Base-by-base conservation (phyloP, 2,113 vertebrate genomes). In the Alectura lathami region DNA sequence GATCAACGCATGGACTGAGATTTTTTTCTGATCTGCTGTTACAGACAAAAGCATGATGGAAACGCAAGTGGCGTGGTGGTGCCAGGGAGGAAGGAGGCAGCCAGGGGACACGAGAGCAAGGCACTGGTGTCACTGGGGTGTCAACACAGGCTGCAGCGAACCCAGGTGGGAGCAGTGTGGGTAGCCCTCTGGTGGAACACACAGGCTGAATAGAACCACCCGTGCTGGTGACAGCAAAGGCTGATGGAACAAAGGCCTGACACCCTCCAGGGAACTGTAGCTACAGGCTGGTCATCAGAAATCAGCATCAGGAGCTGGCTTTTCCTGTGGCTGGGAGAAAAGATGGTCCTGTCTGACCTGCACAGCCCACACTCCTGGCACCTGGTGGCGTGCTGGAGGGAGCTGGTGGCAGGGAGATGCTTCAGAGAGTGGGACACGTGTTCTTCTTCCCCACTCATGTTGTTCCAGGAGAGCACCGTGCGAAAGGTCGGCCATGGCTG, bases 401-500 rank as follows among this genome's bases (percentile, higher is more conserved):
- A 23, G 29, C 64, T 67, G 21, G 30, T 22, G 34, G 59, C 53
- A 75, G 66, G 22, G 48, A 8, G 30, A 7, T n/a, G 59, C 50
- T 73, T 45, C 67, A 8, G 59, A 47, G 45, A 16, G 32, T 0
- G 38, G 21, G 38, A 22, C 45, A 5, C 17, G 1, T 0, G 0
- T 27, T 27, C 32, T 13, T 60, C 42, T 38, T 36, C 30, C n/a
- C 45, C 5, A 24, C 14, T 10, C 6, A 0, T 0, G 0, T 22
- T 9, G 24, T 84, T 84, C 60, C 15, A 2, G 3, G 4, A 5
- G 29, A 66, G 30, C 1, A 0, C 66, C 6, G 34, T n/a, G 20
- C 0, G 0, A 43, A 68, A 59, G 3, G 23, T 42, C 9, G 50
- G 53, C 66, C 0, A 0, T 47, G 9, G 2, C 70, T 77, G 40